Percentiles rank a stretch among this genome's conserved stretches.
Evolutionary conservation across 1,140 invertebrate species (phyloP).

Genomic region (Asobara japonica): DNA sequence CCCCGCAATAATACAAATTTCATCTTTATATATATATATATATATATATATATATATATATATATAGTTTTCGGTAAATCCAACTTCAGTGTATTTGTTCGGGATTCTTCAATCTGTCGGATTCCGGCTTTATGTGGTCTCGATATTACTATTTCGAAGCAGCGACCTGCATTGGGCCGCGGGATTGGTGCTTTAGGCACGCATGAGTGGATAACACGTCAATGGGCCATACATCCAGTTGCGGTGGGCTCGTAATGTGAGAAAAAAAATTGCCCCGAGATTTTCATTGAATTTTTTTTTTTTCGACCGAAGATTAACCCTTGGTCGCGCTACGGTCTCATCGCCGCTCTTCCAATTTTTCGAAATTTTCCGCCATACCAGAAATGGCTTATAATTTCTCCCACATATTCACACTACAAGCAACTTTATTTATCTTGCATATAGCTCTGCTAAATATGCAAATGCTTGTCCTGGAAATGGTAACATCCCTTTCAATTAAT

Average conservation of each 20-base stretch:
- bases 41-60: too few relatives aligned
- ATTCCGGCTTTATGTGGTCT: slow-evolving; percentile 48
- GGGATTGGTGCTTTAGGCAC: slow-evolving; percentile 33
- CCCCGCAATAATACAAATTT: slow-evolving; percentile 33
- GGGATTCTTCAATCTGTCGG: slow-evolving; percentile 42
- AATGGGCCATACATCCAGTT: slow-evolving; percentile 17
- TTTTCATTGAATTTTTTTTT: background rate
- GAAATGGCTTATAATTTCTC: too few relatives aligned
- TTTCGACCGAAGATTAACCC: too few relatives aligned
- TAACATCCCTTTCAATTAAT: background rate
- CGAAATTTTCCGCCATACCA: too few relatives aligned
- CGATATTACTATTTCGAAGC: slow-evolving; percentile 40
- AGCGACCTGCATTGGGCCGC: slow-evolving; percentile 28
- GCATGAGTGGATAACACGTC: slow-evolving; percentile 36
- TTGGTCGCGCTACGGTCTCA: too few relatives aligned
- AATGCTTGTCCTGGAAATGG: too few relatives aligned
- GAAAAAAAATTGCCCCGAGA: background rate
- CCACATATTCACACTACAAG: too few relatives aligned
- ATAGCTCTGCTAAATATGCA: too few relatives aligned
- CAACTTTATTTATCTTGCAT: too few relatives aligned
- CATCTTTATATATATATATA: too few relatives aligned
- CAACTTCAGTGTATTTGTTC: slow-evolving; percentile 40
- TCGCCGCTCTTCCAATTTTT: too few relatives aligned
- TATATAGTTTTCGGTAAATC: background rate
- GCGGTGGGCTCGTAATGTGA: background rate